Evolutionary conservation across 2,888 invertebrate species (phyloP), one percentile per base, ranked within the genome.

Genomic region (Chalcosyrphus nemorum): DNA sequence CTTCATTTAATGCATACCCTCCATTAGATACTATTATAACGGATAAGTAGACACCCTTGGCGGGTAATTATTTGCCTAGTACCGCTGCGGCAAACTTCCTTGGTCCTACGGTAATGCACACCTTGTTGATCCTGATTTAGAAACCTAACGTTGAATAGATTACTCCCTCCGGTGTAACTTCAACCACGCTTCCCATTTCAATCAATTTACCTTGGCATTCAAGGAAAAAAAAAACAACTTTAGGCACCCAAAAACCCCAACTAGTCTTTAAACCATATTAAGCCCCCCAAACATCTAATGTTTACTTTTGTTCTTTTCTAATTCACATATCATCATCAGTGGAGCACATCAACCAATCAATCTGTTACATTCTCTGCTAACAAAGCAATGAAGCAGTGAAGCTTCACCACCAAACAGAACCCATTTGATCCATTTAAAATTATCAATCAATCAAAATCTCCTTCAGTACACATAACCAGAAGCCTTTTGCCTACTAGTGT

Each of bases 361-460:
- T 56, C 35, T 21, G 66, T 13, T 11, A 57, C 11, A 9, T 56
- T n/a, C 13, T 47, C 27, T 56, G 11, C 13, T n/a, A 41, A 61
- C 43, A 45, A 77, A 56, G 27, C 54, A 29, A 61, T 21, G 13
- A 38, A 50, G 29, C 9, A 54, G 5, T 11, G 17, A 38, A 5
- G 27, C 76, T 19, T 5, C 63, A 29, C 43, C 24, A 29, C 38
- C 66, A 2, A 19, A 21, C 19, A 17, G 13, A 17, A 29, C 24
- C 56, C 47, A 50, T 78, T 80, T 80, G 84, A 74, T 80, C 84
- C 84, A 80, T 81, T 86, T 86, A 68, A 81, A 86, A 81, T 86
- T 86, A 86, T 86, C 86, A 81, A 86, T 86, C 86, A 86, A 81
- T 86, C 86, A 86, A 86, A 85, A 81, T 81, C 86, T 77, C 56